Evolutionary conservation across 2,888 invertebrate species (phyloP).

Genomic region (Amblyjoppa proteus): DNA sequence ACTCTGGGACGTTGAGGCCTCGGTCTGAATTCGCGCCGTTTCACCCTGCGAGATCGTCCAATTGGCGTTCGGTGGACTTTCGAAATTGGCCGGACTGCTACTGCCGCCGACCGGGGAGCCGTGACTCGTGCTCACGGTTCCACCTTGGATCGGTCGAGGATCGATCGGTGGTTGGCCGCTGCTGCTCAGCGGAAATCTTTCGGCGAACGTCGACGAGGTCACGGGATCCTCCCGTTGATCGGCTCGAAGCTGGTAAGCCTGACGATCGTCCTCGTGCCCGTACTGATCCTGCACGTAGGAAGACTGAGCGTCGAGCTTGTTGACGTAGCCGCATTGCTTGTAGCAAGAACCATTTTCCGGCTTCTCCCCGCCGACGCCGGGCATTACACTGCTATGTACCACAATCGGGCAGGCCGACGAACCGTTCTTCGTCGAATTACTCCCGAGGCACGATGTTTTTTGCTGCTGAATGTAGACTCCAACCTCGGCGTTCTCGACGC

Average conservation of each 20-base stretch:
- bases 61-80: conserved; percentile 82
- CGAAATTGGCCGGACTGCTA: conserved; percentile 86
- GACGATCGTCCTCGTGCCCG: conserved; percentile 78
- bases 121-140: conserved; percentile 93
- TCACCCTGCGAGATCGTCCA: conserved; percentile 81
- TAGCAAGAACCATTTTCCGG: conserved; percentile 78
- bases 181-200: conserved; percentile 85
- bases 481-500: conserved; percentile 64
- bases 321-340: conserved; percentile 45
- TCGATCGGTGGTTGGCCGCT: conserved; percentile 85
- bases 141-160: conserved; percentile 92
- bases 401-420: conserved; percentile 81
- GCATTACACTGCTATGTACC: conserved; percentile 83
- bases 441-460: conserved; percentile 79
- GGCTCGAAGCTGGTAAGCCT: conserved; percentile 76
- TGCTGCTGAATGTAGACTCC: conserved; percentile 80
- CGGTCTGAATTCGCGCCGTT: conserved; percentile 81
- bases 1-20: conserved; percentile 81
- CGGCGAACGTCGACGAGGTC: conserved; percentile 89
- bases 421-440: conserved; percentile 80
- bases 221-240: conserved; percentile 87
- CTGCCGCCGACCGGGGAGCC: conserved; percentile 89
- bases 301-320: conserved; percentile 80
- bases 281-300: conserved; percentile 79
- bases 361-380: conserved; percentile 79